phyloP scores from a whole-genome alignment of 2,797 vertebrate genomes.

The Chaetophractus vellerosus region DNA sequence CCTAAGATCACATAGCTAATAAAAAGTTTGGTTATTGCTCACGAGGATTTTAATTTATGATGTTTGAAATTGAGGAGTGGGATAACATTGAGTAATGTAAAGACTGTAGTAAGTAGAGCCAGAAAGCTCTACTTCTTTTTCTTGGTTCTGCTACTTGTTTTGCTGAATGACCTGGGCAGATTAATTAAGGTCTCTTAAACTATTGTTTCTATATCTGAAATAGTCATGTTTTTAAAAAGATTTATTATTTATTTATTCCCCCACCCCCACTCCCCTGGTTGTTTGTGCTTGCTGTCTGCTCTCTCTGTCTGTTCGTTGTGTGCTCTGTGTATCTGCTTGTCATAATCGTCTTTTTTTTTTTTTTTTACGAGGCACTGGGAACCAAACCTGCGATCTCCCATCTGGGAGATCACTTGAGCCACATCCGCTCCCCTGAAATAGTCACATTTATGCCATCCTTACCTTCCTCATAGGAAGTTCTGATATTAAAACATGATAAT shows the following conservation, averaged over 20 bases:
- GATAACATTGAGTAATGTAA: slow-evolving; percentile 42
- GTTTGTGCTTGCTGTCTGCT: no score
- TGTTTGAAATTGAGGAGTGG: slow-evolving; percentile 29
- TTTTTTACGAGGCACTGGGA: no score
- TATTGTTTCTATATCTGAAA: slow-evolving; percentile 32
- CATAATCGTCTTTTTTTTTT: no score
- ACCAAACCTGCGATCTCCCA: no score
- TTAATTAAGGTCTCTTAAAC: slow-evolving; percentile 41
- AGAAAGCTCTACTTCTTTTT: slow-evolving; percentile 30
- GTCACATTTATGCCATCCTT: background rate
- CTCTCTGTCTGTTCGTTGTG: no score
- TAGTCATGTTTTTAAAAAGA: background rate
- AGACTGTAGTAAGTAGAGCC: background rate
- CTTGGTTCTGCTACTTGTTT: background rate
- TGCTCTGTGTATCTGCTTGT: no score
- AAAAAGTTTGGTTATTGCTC: slow-evolving; percentile 16
- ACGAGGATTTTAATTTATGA: slow-evolving; percentile 20
- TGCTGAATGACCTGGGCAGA: slow-evolving; percentile 9
- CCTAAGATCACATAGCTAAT: background rate
- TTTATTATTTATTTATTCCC: no score
- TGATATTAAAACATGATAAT: background rate
- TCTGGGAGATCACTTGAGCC: no score
- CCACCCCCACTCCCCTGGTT: no score
- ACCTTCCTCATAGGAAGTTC: background rate
- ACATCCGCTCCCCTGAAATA: background rate